These are phyloP conservation scores for Pollicipes pollicipes DNA, from an alignment of 1,140 invertebrate genomes.

Conservation along the genomic window DNA sequence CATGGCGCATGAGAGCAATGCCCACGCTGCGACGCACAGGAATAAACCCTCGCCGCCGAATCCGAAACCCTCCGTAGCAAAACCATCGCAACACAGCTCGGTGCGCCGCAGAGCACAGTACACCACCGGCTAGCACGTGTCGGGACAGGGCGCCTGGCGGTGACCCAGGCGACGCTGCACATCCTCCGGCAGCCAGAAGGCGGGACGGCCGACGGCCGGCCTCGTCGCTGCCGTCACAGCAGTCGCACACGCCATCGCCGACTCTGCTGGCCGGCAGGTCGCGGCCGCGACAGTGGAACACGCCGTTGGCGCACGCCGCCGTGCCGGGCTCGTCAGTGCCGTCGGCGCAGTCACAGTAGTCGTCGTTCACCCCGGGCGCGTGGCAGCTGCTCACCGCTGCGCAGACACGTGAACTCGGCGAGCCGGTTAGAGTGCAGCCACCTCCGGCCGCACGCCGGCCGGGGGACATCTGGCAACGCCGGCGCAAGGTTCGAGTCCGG, in stretches of 20 bases:
- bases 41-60: too few relatives aligned
- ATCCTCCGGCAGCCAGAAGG: not conserved
- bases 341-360: slow-evolving; percentile 93
- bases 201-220: too few relatives aligned
- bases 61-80: too few relatives aligned
- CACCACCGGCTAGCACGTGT: too few relatives aligned
- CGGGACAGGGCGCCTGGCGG: not conserved
- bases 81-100: too few relatives aligned
- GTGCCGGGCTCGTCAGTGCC: slow-evolving; percentile 95
- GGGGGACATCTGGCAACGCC: not conserved
- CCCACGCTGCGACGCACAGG: too few relatives aligned
- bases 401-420: slow-evolving; percentile 66
- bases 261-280: slow-evolving; percentile 76
- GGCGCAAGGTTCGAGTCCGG: not conserved
- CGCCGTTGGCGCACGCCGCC: slow-evolving; percentile 65
- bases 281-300: slow-evolving; percentile 66
- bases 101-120: too few relatives aligned
- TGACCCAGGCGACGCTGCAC: not conserved
- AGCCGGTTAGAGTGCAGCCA: not conserved
- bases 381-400: slow-evolving; percentile 63
- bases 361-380: slow-evolving; percentile 84
- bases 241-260: slow-evolving; percentile 96
- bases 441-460: not conserved
- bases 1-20: too few relatives aligned
- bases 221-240: slow-evolving; percentile 93